Base-by-base conservation (phyloP, 2,797 vertebrate species). In the Lophura swinhoii region DNA sequence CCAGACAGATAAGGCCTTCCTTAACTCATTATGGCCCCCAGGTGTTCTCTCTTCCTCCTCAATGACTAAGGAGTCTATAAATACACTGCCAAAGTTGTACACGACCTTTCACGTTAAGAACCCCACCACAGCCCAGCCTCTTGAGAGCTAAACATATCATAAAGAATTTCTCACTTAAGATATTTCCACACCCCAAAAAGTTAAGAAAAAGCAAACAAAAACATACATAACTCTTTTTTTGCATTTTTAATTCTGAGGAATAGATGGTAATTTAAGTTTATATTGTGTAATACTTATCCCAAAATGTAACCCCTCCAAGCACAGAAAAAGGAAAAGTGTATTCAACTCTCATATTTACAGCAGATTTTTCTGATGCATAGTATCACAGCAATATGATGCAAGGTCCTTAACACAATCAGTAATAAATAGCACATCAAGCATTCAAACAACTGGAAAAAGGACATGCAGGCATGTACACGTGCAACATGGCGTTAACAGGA, bases 101-200 rank as follows among this genome's bases (percentile, higher is more conserved):
- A 46, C 13, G 37, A 0, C 13, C n/a, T 33, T 26, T 48, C 69
- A 44, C 12, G 10, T 6, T 62, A 83, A 24, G 29, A 82, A 53
- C 7, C 20, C 46, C 87, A 4, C 5, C 53, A 7, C 14, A 71
- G 9, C 0, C 11, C 68, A 64, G 44, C 5, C 39, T 43, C 31
- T 28, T n/a, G 28, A 51, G 37, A 62, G 46, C 13, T 66, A n/a
- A 83, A 77, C 2, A 3, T 24, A 60, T 7, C 80, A 3, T 5
- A 1, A 1, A n/a, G 2, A 71, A 31, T 5, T 16, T 44, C 6
- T 37, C 59, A n/a, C 31, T 24, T 3, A 12, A 7, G 8, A 28
- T 9, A 31, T 5, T 28, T 6, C 13, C 74, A 9, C 16, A 69
- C n/a, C 31, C 12, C 28, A 44, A 41, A 2, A 12, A 55, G 10